Base-by-base conservation (phyloP, 1,140 invertebrate genomes). In the Achatina immaculata region DNA sequence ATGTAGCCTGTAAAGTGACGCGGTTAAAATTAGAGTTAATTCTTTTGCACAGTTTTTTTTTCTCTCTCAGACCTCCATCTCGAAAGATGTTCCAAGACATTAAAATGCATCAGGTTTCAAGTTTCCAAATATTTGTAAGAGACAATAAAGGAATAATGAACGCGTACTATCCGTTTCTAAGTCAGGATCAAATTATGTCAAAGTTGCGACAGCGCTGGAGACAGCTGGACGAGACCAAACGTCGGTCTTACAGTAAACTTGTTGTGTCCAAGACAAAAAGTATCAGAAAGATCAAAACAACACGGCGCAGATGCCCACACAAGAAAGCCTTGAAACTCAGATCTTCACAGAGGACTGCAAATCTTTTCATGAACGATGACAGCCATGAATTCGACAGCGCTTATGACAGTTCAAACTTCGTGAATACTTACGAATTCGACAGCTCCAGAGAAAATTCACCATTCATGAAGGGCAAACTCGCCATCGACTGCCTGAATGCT, bases 151-250 rank as follows among this genome's bases (percentile, higher is more conserved):
- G 24, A n/a, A 68, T 24, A 68, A 66, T 78, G 76, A 68, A 36
- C 9, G 38, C 76, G 1, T 24, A 68, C 6, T 78, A 78, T 48
- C 76, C 76, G 31, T 78, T 78, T 62, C n/a, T 78, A 38, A 78
- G 76, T 58, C 76, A 68, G 36, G 38, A 43, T 0, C 76, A 78
- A 45, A 78, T 78, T 45, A 43, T 68, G 40, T 48, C n/a, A 28
- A 78, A 43, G 28, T 38, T 78, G 24, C 21, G 76, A 68, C 40
- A 28, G 14, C 36, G 43, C 19, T 78, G 76, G 76, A 78, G 48
- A 76, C 1, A 62, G 40, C 11, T 76, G 38, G 51, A 62, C 21
- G 74, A 2, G 6, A 6, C 58, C 28, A 31, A 62, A 6, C 58
- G 58, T 31, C 58, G 31, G 28, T 31, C 58, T 21, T 62, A 62